Conservation (phyloP, 2,113 vertebrate genomes). For the Nyctereutes procyonoides region DNA sequence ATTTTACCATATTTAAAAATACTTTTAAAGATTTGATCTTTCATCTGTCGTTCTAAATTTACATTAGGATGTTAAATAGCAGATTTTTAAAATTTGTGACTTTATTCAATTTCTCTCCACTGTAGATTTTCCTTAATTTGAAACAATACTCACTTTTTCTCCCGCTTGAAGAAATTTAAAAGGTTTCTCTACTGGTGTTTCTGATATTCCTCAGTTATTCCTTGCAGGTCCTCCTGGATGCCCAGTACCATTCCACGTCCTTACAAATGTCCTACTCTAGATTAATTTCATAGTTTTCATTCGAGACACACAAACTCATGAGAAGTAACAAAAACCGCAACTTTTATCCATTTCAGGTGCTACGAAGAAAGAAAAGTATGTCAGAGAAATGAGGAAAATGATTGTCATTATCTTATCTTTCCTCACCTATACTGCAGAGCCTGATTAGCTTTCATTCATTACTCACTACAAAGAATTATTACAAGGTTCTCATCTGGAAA, state of each 20-base stretch:
- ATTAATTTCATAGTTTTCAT: conserved; percentile 59
- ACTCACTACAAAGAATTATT: background rate
- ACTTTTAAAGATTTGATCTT: background rate
- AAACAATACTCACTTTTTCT: conserved; percentile 51
- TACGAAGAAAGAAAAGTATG: conserved; percentile 70
- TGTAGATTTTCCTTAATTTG: conserved; percentile 50
- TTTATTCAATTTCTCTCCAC: conserved; percentile 51
- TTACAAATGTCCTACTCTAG: conserved; percentile 50
- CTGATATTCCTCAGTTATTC: conserved; percentile 36
- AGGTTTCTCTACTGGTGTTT: conserved; percentile 16
- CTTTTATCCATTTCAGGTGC: conserved; percentile 55
- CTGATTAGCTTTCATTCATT: conserved; percentile 13
- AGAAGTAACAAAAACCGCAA: conserved; percentile 65
- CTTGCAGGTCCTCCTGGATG: conserved; percentile 18
- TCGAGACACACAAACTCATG: conserved; percentile 60
- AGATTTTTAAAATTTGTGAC: conserved; percentile 41
- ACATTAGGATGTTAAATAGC: conserved; percentile 27
- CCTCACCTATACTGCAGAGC: background rate
- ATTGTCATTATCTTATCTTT: background rate
- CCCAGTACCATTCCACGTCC: conserved; percentile 41
- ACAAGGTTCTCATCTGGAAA: conserved; percentile 36
- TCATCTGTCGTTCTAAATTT: conserved; percentile 49
- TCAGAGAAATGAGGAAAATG: conserved; percentile 64
- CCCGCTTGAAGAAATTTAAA: conserved; percentile 45
- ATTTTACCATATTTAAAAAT: conserved; percentile 20